Conservation (phyloP, 1,140 invertebrate genomes). For the Dendrolimus punctatus region DNA sequence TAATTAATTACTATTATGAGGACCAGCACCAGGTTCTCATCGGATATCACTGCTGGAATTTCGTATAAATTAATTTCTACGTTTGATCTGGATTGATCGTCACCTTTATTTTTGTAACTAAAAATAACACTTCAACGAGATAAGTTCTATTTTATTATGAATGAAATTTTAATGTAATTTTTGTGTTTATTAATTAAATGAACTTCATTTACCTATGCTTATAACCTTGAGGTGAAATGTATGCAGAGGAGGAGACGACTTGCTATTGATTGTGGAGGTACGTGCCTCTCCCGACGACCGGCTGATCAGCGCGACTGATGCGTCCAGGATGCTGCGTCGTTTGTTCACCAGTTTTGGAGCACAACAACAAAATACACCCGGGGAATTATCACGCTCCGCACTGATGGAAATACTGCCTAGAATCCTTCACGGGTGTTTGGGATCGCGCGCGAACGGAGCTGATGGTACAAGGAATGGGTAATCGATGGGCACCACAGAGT, state of each 20-base stretch:
- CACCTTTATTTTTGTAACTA: neutral
- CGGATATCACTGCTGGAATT: too few species aligned
- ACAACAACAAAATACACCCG: conserved; percentile 10
- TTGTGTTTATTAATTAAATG: conserved; percentile 13
- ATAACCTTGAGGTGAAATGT: conserved; percentile 42
- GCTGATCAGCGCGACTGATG: conserved; percentile 18
- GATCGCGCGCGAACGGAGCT: conserved; percentile 1
- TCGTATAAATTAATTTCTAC: too few species aligned
- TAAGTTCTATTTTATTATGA: conserved; percentile 16
- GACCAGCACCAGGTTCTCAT: too few species aligned
- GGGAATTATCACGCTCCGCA: neutral
- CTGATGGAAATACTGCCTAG: conserved; percentile 1
- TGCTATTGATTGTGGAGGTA: conserved; percentile 31
- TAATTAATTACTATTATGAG: too few species aligned
- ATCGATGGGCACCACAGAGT: conserved; percentile 7
- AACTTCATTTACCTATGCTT: conserved; percentile 51
- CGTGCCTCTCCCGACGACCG: conserved; percentile 17
- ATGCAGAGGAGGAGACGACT: conserved; percentile 22
- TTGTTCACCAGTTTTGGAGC: conserved; percentile 22
- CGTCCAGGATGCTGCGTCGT: conserved; percentile 16
- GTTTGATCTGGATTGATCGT: neutral
- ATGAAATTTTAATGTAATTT: conserved; percentile 19
- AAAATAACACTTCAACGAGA: neutral
- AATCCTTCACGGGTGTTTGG: neutral
- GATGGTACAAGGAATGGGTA: conserved; percentile 8